Evolutionary conservation across 2,797 vertebrate species (phyloP).

Genomic region (Hoplostethus atlanticus): DNA sequence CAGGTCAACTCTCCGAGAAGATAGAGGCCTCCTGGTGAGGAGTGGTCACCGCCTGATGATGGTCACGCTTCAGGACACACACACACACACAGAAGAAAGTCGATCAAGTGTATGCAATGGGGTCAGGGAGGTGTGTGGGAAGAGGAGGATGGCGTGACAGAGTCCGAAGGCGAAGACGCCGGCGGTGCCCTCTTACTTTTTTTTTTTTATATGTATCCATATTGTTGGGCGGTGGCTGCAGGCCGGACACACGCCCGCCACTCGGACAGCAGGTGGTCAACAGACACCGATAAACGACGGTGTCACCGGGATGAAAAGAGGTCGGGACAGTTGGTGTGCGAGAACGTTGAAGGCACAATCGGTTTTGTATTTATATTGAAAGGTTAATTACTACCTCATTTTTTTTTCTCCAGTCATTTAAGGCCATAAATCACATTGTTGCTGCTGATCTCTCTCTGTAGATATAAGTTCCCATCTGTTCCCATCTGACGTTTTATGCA

Average conservation of each 20-base stretch:
- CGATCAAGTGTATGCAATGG: conserved; percentile 73
- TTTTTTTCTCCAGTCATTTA: too few relatives aligned
- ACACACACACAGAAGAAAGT: conserved; percentile 69
- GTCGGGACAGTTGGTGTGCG: neutral
- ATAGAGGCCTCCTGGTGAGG: conserved; percentile 81
- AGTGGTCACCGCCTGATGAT: conserved; percentile 81
- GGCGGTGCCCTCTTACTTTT: conserved; percentile 62
- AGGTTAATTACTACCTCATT: too few relatives aligned
- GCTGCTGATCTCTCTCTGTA: too few relatives aligned
- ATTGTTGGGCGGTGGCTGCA: conserved; percentile 52
- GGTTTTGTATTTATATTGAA: too few relatives aligned
- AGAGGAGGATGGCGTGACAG: conserved; percentile 60
- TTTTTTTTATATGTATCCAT: conserved; percentile 33
- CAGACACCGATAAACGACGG: conserved; percentile 6
- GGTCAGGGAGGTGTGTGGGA: conserved; percentile 69
- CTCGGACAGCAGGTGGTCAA: conserved; percentile 63
- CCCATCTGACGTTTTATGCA: too few relatives aligned
- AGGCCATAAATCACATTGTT: too few relatives aligned
- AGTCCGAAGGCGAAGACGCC: conserved; percentile 28
- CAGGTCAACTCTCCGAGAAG: conserved; percentile 81
- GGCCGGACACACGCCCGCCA: conserved; percentile 51
- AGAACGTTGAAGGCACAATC: neutral
- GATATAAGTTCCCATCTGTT: too few relatives aligned
- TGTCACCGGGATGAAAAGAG: conserved; percentile 15
- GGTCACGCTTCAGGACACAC: conserved; percentile 87